Evolutionary conservation across 1,140 invertebrate genomes (phyloP).

Genomic region (Varroa destructor): DNA sequence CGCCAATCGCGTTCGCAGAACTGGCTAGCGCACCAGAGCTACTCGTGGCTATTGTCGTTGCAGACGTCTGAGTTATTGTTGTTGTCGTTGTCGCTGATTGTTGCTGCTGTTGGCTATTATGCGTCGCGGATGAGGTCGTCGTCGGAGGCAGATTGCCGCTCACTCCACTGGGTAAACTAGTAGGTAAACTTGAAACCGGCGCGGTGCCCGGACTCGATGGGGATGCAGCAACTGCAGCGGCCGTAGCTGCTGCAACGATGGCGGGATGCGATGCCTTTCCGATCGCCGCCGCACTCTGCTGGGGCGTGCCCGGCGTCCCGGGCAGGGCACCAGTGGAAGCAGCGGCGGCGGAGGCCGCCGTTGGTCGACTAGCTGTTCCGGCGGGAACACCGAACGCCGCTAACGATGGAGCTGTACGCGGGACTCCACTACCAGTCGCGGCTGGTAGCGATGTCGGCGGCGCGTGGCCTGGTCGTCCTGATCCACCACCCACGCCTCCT

Average conservation of each 20-base stretch:
- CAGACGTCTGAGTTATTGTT: too few species aligned
- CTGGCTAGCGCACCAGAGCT: too few species aligned
- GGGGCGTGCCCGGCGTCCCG: neutral
- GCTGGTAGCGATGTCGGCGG: slow-evolving; percentile 13
- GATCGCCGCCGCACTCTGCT: neutral
- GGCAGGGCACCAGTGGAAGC: neutral
- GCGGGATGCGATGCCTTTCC: slow-evolving; percentile 2
- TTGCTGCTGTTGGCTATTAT: too few species aligned
- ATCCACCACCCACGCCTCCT: too few species aligned
- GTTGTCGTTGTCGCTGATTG: too few species aligned
- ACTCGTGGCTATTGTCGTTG: too few species aligned
- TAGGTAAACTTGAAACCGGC: slow-evolving; percentile 1
- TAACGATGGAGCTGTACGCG: slow-evolving; percentile 10
- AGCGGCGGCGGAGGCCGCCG: neutral
- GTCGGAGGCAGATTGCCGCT: too few species aligned
- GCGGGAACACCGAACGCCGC: slow-evolving; percentile 13
- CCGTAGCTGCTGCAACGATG: neutral
- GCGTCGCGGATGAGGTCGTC: too few species aligned
- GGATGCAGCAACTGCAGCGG: neutral
- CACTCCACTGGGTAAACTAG: neutral
- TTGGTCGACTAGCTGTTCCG: neutral
- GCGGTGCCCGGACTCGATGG: slow-evolving; percentile 3
- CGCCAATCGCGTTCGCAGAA: too few species aligned
- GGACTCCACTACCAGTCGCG: neutral
- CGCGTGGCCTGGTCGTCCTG: neutral